Evolutionary conservation across 1,140 invertebrate species (phyloP), one percentile per base, ranked within the genome.

Genomic region (Eriocheir sinensis): DNA sequence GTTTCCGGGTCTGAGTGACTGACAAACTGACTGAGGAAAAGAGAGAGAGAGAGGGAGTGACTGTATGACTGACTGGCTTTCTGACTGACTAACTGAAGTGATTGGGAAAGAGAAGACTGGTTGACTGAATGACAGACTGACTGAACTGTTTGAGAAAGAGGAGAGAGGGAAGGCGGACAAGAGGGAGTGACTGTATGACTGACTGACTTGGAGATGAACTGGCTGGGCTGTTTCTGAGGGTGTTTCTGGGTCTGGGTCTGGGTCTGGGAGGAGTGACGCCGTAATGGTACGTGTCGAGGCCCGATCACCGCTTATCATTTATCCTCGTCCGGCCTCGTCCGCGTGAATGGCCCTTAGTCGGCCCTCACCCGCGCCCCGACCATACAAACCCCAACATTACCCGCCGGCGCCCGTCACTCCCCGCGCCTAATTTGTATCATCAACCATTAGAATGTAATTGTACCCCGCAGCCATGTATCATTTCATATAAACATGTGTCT

Each of bases 371-470:
- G 80, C 85, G 79, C 89, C 81, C 86, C 30, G 36, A 60, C 36
- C 36, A 32, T 34, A 81, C 85, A 32, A 79, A 60, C 30, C 93
- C 88, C 36, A 15, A 32, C 88, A 94, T 94, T 94, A 89, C 27
- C 60, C 32, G 34, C 44, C 86, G 72, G 17, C 60, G 85, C n/a
- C 30, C 88, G 93, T 94, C 93, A 90, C 53, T 4, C 30, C 15
- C 44, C 38, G 0, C 15, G n/a, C 27, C 48, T 90, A 94, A 90
- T 89, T 94, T 94, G 72, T 94, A 94, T 94, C 89, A 94, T 94
- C 93, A 94, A 90, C 89, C 89, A n/a, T 94, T 94, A 94, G 86
- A 94, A 94, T 90, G 93, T 94, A 94, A 94, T 94, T 94, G 93
- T 90, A 88, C 93, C 93, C 30, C 36, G n/a, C 8, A 48, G 93